These are phyloP conservation scores for Deilephila porcellus DNA, from an alignment of 2,888 invertebrate species.

Conservation along the genomic window DNA sequence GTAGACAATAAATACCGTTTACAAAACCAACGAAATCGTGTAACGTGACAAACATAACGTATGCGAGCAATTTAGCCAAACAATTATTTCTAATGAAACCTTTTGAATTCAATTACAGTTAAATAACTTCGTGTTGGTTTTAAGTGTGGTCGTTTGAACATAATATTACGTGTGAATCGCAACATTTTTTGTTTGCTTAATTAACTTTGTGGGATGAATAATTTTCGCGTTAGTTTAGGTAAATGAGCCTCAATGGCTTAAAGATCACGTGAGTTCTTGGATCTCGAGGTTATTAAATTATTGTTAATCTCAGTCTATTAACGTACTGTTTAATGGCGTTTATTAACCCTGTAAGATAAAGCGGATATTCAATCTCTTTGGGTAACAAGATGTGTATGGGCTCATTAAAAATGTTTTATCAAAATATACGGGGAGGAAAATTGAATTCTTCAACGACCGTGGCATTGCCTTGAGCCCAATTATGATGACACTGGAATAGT, in stretches of 20 bases:
- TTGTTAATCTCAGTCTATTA: not conserved
- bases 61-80: conserved; percentile 5
- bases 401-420: not conserved
- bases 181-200: conserved; percentile 8
- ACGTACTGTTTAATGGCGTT: not conserved
- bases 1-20: conserved; percentile 6
- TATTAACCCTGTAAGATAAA: not conserved
- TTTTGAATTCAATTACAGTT: conserved; percentile 1
- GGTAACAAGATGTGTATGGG: not conserved
- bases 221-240: not conserved
- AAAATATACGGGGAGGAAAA: not conserved
- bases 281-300: not conserved
- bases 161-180: not conserved
- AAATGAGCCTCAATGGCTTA: not conserved
- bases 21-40: conserved; percentile 17
- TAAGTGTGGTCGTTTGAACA: conserved; percentile 2
- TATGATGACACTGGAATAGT: not conserved
- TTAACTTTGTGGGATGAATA: not conserved
- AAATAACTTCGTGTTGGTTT: conserved; percentile 18
- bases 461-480: not conserved
- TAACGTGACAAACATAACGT: conserved; percentile 10
- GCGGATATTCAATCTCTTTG: not conserved
- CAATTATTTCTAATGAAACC: conserved; percentile 20
- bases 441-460: not conserved
- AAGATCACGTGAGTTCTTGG: not conserved